Percentiles rank a stretch among this genome's conserved stretches.
Conservation (phyloP, 2,113 vertebrate species). For the Tympanuchus pallidicinctus region DNA sequence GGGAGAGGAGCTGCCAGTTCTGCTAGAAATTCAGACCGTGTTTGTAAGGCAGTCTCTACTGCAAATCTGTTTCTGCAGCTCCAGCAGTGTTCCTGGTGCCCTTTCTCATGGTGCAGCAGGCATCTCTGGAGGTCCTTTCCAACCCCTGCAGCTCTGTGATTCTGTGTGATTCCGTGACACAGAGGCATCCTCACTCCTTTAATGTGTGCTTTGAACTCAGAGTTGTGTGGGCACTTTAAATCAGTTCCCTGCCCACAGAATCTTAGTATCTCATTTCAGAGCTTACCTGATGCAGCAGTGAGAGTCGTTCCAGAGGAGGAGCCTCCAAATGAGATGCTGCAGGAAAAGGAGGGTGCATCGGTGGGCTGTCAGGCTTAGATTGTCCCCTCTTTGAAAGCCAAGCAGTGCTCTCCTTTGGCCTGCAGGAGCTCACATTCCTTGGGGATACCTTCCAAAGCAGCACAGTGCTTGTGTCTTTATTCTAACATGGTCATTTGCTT, state of each 20-base stretch:
- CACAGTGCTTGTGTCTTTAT: not conserved
- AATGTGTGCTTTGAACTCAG: not conserved
- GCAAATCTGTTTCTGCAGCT: not conserved
- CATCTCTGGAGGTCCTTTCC: no score
- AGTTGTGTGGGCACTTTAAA: not conserved
- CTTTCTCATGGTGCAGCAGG: not conserved
- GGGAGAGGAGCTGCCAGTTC: not conserved
- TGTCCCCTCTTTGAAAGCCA: not conserved
- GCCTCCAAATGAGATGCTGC: not conserved
- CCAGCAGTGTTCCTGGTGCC: not conserved
- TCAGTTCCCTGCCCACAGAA: not conserved
- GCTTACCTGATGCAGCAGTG: not conserved
- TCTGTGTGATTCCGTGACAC: not conserved
- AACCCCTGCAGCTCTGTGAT: no score
- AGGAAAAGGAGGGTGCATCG: not conserved
- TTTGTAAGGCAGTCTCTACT: not conserved
- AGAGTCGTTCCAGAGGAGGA: not conserved
- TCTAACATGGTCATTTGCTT: not conserved
- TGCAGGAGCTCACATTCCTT: not conserved
- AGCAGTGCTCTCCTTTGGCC: not conserved
- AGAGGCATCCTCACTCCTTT: not conserved
- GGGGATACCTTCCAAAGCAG: constrained; percentile 6
- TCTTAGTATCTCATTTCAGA: not conserved
- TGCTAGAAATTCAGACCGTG: not conserved
- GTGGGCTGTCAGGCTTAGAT: not conserved